These are phyloP conservation scores for Halcyon chelicuti DNA, from an alignment of 2,797 vertebrate species.

Conservation along the genomic window DNA sequence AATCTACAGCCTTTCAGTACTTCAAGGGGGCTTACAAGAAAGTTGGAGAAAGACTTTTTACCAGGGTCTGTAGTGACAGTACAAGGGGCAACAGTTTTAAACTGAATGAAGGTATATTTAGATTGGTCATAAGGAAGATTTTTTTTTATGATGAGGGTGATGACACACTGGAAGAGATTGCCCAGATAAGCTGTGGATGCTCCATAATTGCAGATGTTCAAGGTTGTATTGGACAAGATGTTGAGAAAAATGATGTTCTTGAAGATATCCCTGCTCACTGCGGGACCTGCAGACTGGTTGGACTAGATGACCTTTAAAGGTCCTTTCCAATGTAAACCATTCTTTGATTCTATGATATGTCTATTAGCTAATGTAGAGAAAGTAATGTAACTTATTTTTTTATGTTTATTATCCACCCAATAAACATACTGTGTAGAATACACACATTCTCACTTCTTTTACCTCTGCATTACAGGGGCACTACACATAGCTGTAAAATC, in stretches of 20 bases:
- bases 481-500: neutral
- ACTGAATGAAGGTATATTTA: neutral
- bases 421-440: neutral
- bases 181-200: neutral
- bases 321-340: neutral
- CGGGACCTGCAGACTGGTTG: neutral
- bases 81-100: neutral
- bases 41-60: neutral
- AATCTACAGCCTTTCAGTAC: neutral
- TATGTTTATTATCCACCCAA: neutral
- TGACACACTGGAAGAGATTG: neutral
- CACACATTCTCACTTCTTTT: neutral
- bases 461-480: neutral
- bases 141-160: neutral
- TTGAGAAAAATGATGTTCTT: neutral
- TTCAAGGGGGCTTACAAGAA: neutral
- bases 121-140: too few relatives aligned
- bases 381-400: neutral
- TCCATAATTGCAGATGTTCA: neutral
- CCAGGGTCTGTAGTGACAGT: neutral
- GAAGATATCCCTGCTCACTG: neutral
- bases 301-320: neutral
- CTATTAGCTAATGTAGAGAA: neutral
- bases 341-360: neutral
- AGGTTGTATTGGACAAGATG: neutral